phyloP scores from a whole-genome alignment of 1,140 invertebrate genomes.

The Lepidurus arcticus region DNA sequence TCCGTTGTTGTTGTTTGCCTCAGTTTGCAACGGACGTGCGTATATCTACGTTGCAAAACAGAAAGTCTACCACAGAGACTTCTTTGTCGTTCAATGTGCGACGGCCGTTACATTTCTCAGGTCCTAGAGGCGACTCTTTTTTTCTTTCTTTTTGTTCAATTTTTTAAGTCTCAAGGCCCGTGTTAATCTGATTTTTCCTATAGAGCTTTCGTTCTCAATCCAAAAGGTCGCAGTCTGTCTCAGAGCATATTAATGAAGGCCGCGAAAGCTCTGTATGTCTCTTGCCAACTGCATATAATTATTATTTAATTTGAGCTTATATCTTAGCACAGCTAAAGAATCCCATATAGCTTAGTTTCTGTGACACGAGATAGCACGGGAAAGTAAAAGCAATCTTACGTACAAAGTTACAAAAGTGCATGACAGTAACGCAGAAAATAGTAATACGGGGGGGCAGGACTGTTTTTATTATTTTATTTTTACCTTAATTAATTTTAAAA shows the following conservation, averaged over 20 bases:
- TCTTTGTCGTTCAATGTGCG: no score
- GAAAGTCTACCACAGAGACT: no score
- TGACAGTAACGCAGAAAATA: not conserved
- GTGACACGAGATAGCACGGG: no score
- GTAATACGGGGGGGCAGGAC: no score
- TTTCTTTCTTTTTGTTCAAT: no score
- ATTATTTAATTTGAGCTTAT: not conserved
- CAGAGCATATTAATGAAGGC: not conserved
- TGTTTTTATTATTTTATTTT: no score
- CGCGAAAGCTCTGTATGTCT: not conserved
- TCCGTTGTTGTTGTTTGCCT: not conserved
- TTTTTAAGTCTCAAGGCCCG: not conserved
- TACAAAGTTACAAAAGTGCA: not conserved
- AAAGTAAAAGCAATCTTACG: not conserved
- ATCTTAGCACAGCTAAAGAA: not conserved
- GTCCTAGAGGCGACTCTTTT: no score
- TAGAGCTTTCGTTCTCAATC: not conserved
- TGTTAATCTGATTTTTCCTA: not conserved
- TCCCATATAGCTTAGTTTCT: not conserved
- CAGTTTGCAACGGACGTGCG: not conserved
- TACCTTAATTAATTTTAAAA: no score
- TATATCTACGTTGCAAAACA: no score
- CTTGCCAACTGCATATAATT: not conserved
- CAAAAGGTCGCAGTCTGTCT: not conserved
- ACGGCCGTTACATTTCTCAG: no score